Base-by-base conservation (phyloP, 1,140 invertebrate genomes). In the Aphelenchoides besseyi region DNA sequence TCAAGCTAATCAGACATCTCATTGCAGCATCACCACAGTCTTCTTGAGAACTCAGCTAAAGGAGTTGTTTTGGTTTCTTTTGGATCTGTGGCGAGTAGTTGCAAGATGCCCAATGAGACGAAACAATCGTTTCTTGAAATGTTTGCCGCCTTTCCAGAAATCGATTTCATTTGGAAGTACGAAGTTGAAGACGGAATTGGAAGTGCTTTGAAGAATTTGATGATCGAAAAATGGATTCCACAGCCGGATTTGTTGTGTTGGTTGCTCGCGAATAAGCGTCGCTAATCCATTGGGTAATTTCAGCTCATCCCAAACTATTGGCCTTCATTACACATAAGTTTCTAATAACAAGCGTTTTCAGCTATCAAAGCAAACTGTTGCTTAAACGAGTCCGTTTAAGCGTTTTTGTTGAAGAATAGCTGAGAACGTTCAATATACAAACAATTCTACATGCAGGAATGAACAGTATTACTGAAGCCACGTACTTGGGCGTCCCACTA, bases 121-220 rank as follows among this genome's bases (percentile, higher is more conserved):
- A 70, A 70, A 8, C 2, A 26, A 16, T 68, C 28, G 0, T 64
- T 72, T 33, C 18, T 72, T 2, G 32, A 72, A 37, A 33, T 52
- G 0, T 72, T 72, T 32, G 26, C 28, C 5, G 71, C 52, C 8
- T 72, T 72, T 41, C 70, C 70, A 16, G 68, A 72, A n/a, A 16
- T 71, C 12, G 37, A 52, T 18, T 72, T 72, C 28, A 55, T 72
- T 16, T 72, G 66, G 66, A 72, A 72, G 29, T 72, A 72, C 23
- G 70, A 72, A 62, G 57, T 23, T 52, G 33, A 72, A n/a, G 69
- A 70, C 28, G 57, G 35, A 36, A 70, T 26, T 32, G 69, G 61
- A 1, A 36, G 32, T 1, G 18, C 29, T 9, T 54, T 70, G 2
- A n/a, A 28, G 32, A 70, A 70, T 68, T 59, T 70, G 16, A 29